Evolutionary conservation across 1,140 invertebrate species (phyloP).

Genomic region (Drosophila fuyamai): DNA sequence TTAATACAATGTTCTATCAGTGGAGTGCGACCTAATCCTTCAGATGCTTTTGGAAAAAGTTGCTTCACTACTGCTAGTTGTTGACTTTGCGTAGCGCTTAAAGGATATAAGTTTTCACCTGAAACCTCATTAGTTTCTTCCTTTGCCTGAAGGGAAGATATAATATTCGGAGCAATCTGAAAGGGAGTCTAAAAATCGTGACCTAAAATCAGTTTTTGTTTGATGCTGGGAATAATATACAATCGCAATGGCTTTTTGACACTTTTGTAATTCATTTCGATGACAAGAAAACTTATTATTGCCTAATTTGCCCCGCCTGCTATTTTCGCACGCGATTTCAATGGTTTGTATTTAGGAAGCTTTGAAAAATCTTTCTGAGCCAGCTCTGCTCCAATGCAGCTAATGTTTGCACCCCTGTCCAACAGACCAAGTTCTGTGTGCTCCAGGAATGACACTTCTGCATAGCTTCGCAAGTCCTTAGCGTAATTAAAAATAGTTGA

Average conservation of each 20-base stretch:
- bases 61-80: not conserved
- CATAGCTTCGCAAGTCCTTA: too few species aligned
- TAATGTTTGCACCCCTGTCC: too few species aligned
- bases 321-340: not conserved
- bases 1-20: not conserved
- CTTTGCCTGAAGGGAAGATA: not conserved
- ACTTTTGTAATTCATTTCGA: not conserved
- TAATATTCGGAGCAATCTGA: constrained; percentile 8
- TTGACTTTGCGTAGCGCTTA: not conserved
- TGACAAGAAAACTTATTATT: not conserved
- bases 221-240: constrained; percentile 4
- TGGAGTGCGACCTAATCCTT: not conserved
- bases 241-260: not conserved
- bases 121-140: too few species aligned
- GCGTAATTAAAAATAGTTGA: too few species aligned
- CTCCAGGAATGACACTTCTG: too few species aligned
- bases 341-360: too few species aligned
- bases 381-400: too few species aligned
- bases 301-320: not conserved
- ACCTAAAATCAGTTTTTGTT: constrained; percentile 5
- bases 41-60: not conserved
- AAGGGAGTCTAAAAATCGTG: constrained; percentile 5
- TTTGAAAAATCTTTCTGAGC: too few species aligned
- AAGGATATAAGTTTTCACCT: not conserved
- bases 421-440: too few species aligned